phyloP scores from a whole-genome alignment of 2,797 vertebrate genomes.

The Phoeniculus purpureus region DNA sequence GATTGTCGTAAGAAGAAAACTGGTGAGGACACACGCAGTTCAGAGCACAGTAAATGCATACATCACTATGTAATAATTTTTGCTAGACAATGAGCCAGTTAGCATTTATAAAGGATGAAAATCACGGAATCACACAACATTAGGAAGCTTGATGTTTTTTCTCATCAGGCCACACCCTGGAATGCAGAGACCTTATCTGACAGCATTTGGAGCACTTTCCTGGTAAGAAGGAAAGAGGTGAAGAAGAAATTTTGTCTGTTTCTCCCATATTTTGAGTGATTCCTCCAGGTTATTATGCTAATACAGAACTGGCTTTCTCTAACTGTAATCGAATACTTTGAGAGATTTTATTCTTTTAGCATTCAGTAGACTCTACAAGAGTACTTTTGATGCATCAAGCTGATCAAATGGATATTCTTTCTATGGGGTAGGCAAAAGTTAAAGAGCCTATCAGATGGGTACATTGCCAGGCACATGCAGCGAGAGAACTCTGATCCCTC shows the following conservation, averaged over 20 bases:
- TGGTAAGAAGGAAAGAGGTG: background rate
- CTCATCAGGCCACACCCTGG: rapidly evolving
- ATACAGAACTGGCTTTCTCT: background rate
- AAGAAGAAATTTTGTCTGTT: background rate
- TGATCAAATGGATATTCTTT: background rate
- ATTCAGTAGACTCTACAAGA: background rate
- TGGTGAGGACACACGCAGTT: background rate
- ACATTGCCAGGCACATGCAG: background rate
- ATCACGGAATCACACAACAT: background rate
- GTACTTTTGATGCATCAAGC: background rate
- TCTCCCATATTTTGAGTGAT: background rate
- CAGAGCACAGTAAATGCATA: background rate
- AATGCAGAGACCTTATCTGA: background rate
- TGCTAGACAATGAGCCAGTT: background rate
- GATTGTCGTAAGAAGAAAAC: background rate
- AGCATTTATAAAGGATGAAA: background rate
- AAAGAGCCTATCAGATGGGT: background rate
- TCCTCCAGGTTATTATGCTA: background rate
- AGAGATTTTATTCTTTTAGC: background rate
- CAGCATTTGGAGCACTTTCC: rapidly evolving
- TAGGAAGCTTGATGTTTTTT: background rate
- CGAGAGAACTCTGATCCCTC: background rate
- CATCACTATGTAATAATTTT: background rate
- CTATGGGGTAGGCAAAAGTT: background rate
- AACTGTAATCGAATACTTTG: background rate